Evolutionary conservation across 2,888 invertebrate genomes (phyloP), one percentile per base, ranked within the genome.

Genomic region (Mythimna impura): DNA sequence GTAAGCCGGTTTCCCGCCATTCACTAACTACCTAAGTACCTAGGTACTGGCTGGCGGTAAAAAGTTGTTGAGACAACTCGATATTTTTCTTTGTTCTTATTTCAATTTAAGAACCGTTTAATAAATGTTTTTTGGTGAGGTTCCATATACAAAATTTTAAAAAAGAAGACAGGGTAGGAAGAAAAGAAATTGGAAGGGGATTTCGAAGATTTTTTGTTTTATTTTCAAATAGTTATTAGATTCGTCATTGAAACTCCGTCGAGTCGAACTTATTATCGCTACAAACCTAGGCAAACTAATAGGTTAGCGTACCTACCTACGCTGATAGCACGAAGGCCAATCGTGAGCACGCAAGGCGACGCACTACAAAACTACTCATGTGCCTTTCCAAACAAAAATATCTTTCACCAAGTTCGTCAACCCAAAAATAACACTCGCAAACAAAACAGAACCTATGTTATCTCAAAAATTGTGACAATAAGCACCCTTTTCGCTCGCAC

Each of bases 391-490:
- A 89, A 90, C 91, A 88, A 92, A 93, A 92, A 92, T 91, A 92
- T 89, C 89, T 87, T 86, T 78, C 86, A 84, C 82, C 87, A 91
- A 92, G 93, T 94, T 93, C 92, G 91, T 93, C 92, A 93, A 93
- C 93, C 92, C 91, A 92, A 92, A 93, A 91, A 89, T 85, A 79
- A 68, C 71, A 75, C 64, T 65, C 65, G 80, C 89, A 91, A 65
- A 86, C 91, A 79, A 92, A 87, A 88, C 87, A 83, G 73, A 83
- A 85, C 87, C 82, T 86, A 88, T 78, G 79, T 67, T 75, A 84
- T 76, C 72, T 62, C 43, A 76, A 81, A 82, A 80, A 77, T 74
- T 77, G 79, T 54, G 77, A 63, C 85, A 81, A 71, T 83, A 84
- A 86, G 85, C 85, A 71, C 81, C 58, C 71, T 82, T 88, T 89